Evolutionary conservation across 2,888 invertebrate genomes (phyloP).

Genomic region (Crepidodera aurea): DNA sequence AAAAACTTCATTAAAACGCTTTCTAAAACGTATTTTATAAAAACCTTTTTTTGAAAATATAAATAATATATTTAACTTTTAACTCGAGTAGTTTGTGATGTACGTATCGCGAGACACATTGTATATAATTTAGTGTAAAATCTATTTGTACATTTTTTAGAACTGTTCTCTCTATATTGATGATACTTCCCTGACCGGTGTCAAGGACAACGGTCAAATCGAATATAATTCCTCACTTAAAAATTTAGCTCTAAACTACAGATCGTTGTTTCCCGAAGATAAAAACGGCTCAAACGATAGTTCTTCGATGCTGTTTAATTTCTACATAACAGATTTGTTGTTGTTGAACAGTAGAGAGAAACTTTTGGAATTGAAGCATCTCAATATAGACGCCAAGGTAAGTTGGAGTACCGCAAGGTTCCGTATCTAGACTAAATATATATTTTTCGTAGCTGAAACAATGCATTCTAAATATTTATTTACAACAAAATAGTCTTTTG

Average conservation of each 20-base stretch:
- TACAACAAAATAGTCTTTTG: slow-evolving; percentile 74
- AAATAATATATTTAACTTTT: too few relatives aligned
- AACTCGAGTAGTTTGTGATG: too few relatives aligned
- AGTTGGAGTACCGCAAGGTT: slow-evolving; percentile 15
- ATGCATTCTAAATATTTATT: slow-evolving; percentile 70
- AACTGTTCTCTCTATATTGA: slow-evolving; percentile 77
- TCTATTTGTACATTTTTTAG: slow-evolving; percentile 64
- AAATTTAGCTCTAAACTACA: slow-evolving; percentile 53
- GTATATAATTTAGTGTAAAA: too few relatives aligned
- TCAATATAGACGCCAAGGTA: slow-evolving; percentile 74
- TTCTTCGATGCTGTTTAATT: slow-evolving; percentile 66
- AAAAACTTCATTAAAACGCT: too few relatives aligned
- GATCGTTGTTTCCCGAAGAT: slow-evolving; percentile 50
- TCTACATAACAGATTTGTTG: slow-evolving; percentile 71
- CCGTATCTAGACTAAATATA: neutral
- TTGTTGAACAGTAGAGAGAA: slow-evolving; percentile 69
- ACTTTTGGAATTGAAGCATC: slow-evolving; percentile 65
- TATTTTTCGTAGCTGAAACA: slow-evolving; percentile 65
- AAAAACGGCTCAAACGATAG: slow-evolving; percentile 61
- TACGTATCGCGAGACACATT: too few relatives aligned
- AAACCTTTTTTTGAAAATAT: too few relatives aligned
- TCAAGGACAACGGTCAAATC: slow-evolving; percentile 73
- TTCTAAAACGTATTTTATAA: too few relatives aligned
- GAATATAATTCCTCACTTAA: slow-evolving; percentile 71
- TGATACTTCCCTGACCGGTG: slow-evolving; percentile 73